phyloP scores from a whole-genome alignment of 1,140 invertebrate species.

The Caenorhabditis brenneri region DNA sequence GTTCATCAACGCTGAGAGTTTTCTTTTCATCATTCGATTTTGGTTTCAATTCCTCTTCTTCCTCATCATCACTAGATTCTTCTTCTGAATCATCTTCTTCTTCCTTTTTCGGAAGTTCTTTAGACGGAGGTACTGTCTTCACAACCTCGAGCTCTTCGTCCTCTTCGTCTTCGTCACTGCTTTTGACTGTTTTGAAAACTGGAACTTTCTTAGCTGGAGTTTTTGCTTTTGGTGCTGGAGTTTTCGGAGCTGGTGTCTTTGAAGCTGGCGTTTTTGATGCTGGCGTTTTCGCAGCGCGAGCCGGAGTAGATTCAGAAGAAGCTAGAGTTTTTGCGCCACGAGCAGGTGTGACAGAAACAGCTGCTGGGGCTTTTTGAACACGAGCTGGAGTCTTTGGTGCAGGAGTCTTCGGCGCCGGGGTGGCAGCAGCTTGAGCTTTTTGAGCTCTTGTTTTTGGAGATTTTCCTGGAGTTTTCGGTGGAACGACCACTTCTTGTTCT shows the following conservation, averaged over 20 bases:
- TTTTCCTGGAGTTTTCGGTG: neutral
- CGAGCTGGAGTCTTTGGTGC: neutral
- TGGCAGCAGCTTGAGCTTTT: neutral
- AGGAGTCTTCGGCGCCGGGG: neutral
- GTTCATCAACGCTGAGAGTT: no score
- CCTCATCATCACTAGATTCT: neutral
- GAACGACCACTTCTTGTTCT: neutral
- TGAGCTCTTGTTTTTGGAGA: slow-evolving; percentile 15
- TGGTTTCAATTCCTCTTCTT: neutral
- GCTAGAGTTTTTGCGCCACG: no score
- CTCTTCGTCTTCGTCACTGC: neutral
- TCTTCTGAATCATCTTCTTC: neutral
- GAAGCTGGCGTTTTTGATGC: neutral
- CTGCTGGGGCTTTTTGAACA: neutral
- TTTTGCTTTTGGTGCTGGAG: neutral
- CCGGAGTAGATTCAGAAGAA: no score
- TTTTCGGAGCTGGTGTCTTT: neutral
- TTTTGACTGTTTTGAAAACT: neutral
- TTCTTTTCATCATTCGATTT: neutral
- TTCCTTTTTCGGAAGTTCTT: neutral
- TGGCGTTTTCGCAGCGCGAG: no score
- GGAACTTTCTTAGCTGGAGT: neutral
- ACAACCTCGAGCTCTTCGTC: neutral
- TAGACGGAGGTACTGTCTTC: neutral
- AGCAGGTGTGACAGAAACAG: neutral